Percentiles rank a stretch among this genome's conserved stretches.
Conservation (phyloP, 2,888 invertebrate genomes). For the Hyposoter didymator region DNA sequence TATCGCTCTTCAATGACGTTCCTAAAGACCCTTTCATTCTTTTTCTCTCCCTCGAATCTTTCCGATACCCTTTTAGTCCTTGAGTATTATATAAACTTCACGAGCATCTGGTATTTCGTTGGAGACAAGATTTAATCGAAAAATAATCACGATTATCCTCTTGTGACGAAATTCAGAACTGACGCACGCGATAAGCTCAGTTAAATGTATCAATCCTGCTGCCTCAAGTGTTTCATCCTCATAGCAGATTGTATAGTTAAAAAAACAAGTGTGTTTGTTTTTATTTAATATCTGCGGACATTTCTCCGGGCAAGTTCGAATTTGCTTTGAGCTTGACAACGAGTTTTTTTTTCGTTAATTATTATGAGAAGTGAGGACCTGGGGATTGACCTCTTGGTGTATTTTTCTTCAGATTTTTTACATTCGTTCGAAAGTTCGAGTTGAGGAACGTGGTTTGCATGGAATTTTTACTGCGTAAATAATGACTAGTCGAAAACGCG, state of each 20-base stretch:
- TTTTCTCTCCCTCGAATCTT: conserved; percentile 14
- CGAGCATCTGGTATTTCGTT: not conserved
- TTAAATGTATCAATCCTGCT: conserved; percentile 6
- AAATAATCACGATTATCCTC: conserved; percentile 18
- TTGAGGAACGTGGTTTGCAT: not conserved
- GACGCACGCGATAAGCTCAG: conserved; percentile 49
- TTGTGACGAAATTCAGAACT: conserved; percentile 12
- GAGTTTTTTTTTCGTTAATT: not conserved
- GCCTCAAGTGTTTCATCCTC: conserved; percentile 14
- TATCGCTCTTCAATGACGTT: conserved; percentile 29
- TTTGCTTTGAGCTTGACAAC: not conserved
- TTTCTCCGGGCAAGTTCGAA: not conserved
- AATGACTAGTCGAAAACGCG: not conserved
- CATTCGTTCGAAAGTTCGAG: not conserved
- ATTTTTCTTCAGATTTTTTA: not conserved
- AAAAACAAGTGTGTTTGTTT: not conserved
- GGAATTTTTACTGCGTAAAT: not conserved
- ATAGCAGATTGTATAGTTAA: conserved; percentile 1
- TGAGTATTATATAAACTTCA: not conserved
- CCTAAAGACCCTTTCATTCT: not conserved
- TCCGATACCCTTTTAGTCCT: conserved; percentile 13
- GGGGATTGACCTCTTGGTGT: not conserved
- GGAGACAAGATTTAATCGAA: conserved; percentile 7
- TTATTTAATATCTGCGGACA: not conserved
- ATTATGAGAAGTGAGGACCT: not conserved